A percentile compares a stretch with the other conserved stretches of the same genome.
These are phyloP conservation scores for Muscicapa striata DNA, from an alignment of 2,797 vertebrate species.

Conservation along the genomic window DNA sequence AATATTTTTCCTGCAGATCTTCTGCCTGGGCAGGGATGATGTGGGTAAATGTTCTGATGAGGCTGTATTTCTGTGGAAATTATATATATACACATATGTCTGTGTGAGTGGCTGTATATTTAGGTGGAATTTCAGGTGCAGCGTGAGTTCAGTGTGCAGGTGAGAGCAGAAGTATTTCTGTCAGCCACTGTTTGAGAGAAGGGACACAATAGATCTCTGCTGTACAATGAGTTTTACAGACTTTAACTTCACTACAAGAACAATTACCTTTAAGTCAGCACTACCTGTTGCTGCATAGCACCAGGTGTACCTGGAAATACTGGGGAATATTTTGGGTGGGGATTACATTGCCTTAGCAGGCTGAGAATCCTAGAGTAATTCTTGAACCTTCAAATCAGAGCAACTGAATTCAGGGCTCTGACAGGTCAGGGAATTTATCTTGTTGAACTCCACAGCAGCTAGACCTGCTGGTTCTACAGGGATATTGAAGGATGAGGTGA, in stretches of 20 bases:
- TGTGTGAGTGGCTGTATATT: not conserved
- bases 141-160: not conserved
- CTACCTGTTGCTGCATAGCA: not conserved
- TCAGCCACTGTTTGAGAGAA: not conserved
- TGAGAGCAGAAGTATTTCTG: not conserved
- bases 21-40: not conserved
- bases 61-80: not conserved
- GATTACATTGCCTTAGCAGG: not conserved
- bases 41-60: not conserved
- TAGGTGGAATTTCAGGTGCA: not conserved
- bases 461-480: not conserved
- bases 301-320: not conserved
- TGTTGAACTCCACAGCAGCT: not conserved
- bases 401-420: not conserved
- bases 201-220: not conserved
- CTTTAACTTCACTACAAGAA: not conserved
- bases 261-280: not conserved
- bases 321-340: not conserved
- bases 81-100: fast-evolving
- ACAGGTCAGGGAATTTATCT: not conserved
- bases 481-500: not conserved
- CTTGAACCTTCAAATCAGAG: not conserved
- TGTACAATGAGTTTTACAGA: not conserved
- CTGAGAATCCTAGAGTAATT: not conserved
- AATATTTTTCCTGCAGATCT: not conserved